Evolutionary conservation across 2,797 vertebrate genomes (phyloP).

Genomic region (Falco naumanni): DNA sequence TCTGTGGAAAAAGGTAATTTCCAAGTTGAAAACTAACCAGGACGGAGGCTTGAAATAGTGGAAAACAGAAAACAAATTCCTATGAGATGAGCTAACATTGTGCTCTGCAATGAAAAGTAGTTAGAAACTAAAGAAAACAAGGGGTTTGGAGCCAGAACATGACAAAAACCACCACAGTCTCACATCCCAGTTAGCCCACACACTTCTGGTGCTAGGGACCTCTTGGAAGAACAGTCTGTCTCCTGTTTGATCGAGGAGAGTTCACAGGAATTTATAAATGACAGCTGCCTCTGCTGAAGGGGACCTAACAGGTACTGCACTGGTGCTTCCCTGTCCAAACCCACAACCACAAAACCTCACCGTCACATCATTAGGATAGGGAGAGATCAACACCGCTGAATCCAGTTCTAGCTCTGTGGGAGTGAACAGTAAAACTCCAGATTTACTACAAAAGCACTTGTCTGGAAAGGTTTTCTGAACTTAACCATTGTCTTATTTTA

Average conservation of each 20-base stretch:
- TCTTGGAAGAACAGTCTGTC: slow-evolving; percentile 51
- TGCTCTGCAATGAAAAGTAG: slow-evolving; percentile 11
- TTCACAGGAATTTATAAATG: neutral
- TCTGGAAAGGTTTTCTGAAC: neutral
- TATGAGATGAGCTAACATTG: slow-evolving; percentile 20
- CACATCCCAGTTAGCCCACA: neutral
- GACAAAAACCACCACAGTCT: neutral
- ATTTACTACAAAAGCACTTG: neutral
- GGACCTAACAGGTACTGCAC: neutral
- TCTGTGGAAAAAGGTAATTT: neutral
- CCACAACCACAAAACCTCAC: neutral
- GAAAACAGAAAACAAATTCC: slow-evolving; percentile 49
- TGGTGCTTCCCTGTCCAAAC: neutral
- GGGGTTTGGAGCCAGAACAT: neutral
- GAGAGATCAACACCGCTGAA: neutral
- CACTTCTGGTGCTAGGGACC: neutral
- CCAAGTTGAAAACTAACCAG: neutral
- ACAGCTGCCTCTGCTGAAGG: neutral
- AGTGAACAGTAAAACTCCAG: neutral
- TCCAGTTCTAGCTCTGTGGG: neutral
- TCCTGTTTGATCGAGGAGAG: neutral
- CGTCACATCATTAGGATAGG: neutral
- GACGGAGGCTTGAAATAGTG: neutral
- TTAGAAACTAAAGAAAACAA: slow-evolving; percentile 26
- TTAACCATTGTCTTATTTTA: neutral